Conservation (phyloP, 1,140 invertebrate genomes). For the Oncopodura yosiiana region DNA sequence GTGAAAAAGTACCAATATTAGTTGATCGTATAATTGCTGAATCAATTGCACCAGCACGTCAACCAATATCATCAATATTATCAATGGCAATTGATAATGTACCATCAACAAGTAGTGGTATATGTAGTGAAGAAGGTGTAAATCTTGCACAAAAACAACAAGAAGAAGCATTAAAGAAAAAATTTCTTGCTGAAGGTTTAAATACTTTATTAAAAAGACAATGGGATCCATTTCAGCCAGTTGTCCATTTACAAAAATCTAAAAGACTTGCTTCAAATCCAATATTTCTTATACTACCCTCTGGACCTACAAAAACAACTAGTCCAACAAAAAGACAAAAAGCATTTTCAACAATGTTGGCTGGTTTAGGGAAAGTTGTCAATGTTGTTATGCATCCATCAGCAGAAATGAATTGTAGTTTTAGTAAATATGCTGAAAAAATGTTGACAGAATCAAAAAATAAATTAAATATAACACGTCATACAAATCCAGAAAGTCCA, state of each 20-base stretch:
- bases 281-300: constrained; percentile 28
- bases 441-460: constrained; percentile 56
- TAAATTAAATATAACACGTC: constrained; percentile 59
- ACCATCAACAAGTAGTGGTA: too few species aligned
- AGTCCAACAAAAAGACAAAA: constrained; percentile 12
- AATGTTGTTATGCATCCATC: neutral
- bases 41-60: constrained; percentile 41
- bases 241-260: constrained; percentile 48
- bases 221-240: constrained; percentile 60
- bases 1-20: constrained; percentile 62
- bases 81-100: neutral
- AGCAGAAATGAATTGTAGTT: neutral
- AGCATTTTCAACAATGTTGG: constrained; percentile 19
- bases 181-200: constrained; percentile 48
- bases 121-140: too few species aligned
- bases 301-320: constrained; percentile 9
- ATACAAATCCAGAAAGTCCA: constrained; percentile 56
- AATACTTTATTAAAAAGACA: constrained; percentile 58
- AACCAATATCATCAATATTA: neutral
- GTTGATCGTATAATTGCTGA: constrained; percentile 62
- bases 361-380: constrained; percentile 17
- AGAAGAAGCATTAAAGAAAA: constrained; percentile 6
- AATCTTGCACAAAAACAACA: neutral
- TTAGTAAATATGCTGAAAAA: constrained; percentile 51
- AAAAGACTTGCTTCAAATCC: constrained; percentile 41